phyloP scores from a whole-genome alignment of 1,140 invertebrate species.

The Scaptomyza pallida region DNA sequence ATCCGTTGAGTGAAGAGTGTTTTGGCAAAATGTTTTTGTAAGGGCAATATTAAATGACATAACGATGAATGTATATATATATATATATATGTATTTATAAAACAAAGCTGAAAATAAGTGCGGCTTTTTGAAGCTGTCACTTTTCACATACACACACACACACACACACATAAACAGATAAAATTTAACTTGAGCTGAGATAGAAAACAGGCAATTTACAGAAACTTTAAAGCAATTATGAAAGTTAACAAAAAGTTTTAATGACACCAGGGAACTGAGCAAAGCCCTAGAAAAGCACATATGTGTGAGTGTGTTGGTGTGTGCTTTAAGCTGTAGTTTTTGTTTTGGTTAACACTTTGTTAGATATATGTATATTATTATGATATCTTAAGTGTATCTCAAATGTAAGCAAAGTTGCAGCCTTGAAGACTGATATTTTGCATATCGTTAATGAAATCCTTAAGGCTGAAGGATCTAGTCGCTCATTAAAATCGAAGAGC shows the following conservation, averaged over 20 bases:
- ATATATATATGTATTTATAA: too few relatives aligned
- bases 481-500: conserved; percentile 55
- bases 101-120: conserved; percentile 8
- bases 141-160: neutral
- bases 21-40: conserved; percentile 19
- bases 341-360: neutral
- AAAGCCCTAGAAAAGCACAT: neutral
- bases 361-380: neutral
- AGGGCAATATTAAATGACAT: conserved; percentile 37
- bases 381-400: conserved; percentile 27
- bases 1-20: conserved; percentile 27
- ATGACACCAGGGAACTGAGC: neutral
- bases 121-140: neutral
- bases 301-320: neutral
- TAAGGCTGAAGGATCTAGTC: conserved; percentile 45
- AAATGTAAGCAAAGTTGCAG: conserved; percentile 14
- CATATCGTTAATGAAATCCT: conserved; percentile 72
- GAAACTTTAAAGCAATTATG: conserved; percentile 14
- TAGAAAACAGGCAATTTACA: conserved; percentile 11
- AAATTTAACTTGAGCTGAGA: conserved; percentile 7
- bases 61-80: conserved; percentile 25
- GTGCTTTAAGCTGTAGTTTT: neutral
- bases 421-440: conserved; percentile 29
- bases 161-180: too few relatives aligned
- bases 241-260: conserved; percentile 5